A percentile compares a stretch with the other conserved stretches of the same genome.
phyloP scores from a whole-genome alignment of 2,113 vertebrate species.

The Campylomormyrus numenius region DNA sequence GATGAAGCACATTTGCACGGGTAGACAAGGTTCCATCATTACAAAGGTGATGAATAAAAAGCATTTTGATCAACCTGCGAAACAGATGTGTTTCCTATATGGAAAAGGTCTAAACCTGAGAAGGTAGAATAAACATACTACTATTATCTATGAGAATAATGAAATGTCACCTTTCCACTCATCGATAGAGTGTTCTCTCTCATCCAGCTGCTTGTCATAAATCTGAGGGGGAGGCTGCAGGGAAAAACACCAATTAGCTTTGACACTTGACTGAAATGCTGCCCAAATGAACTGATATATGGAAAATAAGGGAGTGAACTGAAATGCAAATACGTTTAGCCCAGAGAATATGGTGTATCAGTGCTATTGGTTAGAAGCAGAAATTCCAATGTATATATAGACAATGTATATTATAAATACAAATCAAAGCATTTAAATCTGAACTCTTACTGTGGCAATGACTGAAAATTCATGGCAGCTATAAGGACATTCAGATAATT shows the following conservation, averaged over 20 bases:
- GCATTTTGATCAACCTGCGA: not conserved
- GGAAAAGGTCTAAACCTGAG: not conserved
- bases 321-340: not conserved
- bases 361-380: not conserved
- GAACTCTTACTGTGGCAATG: not conserved
- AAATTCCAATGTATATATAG: not conserved
- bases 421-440: not conserved
- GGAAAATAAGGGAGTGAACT: not conserved
- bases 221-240: constrained; percentile 91
- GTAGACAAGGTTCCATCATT: not conserved
- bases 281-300: not conserved
- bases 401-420: not conserved
- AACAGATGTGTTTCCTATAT: not conserved
- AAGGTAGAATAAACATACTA: not conserved
- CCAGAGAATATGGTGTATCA: not conserved
- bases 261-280: not conserved
- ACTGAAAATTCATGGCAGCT: not conserved
- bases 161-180: constrained; percentile 91
- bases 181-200: constrained; percentile 98
- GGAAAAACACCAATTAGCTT: constrained; percentile 32
- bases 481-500: not conserved
- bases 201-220: constrained; percentile 98
- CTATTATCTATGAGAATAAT: not conserved
- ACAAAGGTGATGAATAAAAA: not conserved
- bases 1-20: not conserved